Evolutionary conservation across 2,888 invertebrate species (phyloP).

Genomic region (Notodonta dromedarius): DNA sequence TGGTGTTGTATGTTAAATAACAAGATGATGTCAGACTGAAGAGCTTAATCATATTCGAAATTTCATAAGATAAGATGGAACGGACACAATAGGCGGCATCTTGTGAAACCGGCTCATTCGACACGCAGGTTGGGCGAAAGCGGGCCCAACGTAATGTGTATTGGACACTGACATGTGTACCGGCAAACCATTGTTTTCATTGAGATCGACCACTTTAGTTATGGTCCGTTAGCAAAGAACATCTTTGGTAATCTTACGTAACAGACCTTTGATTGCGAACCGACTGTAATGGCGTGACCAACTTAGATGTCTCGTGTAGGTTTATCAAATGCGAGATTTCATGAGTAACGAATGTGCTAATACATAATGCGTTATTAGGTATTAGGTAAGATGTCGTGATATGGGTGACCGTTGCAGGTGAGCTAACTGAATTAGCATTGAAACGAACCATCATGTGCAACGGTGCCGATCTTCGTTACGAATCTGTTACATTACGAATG

Average conservation of each 20-base stretch:
- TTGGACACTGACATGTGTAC: conserved; percentile 62
- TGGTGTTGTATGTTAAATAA: conserved; percentile 43
- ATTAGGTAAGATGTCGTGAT: conserved; percentile 28
- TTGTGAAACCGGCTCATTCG: conserved; percentile 75
- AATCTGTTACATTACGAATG: conserved; percentile 34
- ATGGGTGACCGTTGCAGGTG: conserved; percentile 29
- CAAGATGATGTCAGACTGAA: conserved; percentile 69
- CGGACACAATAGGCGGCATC: conserved; percentile 76
- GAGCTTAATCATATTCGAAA: conserved; percentile 79
- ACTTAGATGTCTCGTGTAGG: conserved; percentile 11
- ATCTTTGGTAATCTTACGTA: conserved; percentile 30
- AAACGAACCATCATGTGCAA: conserved; percentile 38
- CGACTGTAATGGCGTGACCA: conserved; percentile 14
- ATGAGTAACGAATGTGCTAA: conserved; percentile 16
- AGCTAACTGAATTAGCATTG: conserved; percentile 35
- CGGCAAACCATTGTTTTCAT: conserved; percentile 68
- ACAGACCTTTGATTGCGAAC: conserved; percentile 27
- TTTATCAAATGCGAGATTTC: conserved; percentile 31
- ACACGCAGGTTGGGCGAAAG: conserved; percentile 80
- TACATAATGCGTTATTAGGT: conserved; percentile 11
- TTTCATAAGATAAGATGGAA: conserved; percentile 78
- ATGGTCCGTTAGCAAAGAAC: conserved; percentile 54
- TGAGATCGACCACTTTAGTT: conserved; percentile 58
- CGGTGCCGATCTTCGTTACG: conserved; percentile 32
- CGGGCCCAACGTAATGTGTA: conserved; percentile 64